A percentile compares a stretch with the other conserved stretches of the same genome.
Conservation (phyloP, 2,113 vertebrate species). For the Malurus cyaneus region DNA sequence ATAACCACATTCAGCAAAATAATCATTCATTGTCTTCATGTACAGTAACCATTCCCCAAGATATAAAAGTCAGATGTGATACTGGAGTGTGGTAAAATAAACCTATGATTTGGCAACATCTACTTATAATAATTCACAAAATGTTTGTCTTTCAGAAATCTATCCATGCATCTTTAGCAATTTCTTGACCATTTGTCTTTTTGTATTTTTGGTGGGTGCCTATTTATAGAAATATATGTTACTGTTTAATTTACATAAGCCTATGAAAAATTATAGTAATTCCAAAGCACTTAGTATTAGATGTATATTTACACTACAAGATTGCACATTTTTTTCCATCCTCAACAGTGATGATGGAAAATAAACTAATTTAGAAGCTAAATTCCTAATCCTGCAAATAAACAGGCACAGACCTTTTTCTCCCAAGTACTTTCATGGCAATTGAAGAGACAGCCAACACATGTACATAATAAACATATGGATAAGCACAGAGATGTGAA, state of each 20-base stretch:
- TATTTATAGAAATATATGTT: neutral
- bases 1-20: conserved; percentile 5
- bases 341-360: neutral
- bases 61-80: conserved; percentile 4
- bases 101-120: neutral
- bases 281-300: neutral
- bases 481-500: neutral
- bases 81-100: neutral
- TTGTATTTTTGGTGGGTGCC: neutral
- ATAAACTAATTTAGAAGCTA: neutral
- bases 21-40: neutral
- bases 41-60: neutral
- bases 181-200: neutral
- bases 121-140: neutral
- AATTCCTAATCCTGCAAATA: neutral
- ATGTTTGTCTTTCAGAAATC: neutral
- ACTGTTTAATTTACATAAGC: neutral
- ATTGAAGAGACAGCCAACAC: neutral
- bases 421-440: rapidly evolving
- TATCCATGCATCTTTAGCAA: neutral
- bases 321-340: neutral
- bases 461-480: neutral
- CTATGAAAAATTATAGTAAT: neutral
- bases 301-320: neutral
- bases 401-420: neutral